Evolutionary conservation across 2,113 vertebrate species (phyloP).

Genomic region (Hylia prasina): DNA sequence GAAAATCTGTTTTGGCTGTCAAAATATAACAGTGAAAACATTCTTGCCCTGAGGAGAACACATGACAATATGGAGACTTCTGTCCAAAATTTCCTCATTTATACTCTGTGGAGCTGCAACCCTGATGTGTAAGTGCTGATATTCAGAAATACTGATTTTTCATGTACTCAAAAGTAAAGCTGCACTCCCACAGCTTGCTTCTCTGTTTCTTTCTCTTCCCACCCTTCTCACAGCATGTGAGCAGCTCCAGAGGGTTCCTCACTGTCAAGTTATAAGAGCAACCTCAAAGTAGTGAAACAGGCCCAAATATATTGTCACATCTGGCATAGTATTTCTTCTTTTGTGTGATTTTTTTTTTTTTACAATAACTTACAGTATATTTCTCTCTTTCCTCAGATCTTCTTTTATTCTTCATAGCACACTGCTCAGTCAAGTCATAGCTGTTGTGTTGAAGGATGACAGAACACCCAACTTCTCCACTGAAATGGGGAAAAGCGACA

Average conservation of each 20-base stretch:
- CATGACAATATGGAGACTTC: background rate
- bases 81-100: slow-evolving; percentile 7
- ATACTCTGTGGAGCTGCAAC: background rate
- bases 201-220: slow-evolving; percentile 19
- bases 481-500: background rate
- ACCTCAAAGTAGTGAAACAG: background rate
- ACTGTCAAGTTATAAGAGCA: background rate
- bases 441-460: background rate
- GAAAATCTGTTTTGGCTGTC: slow-evolving; percentile 1
- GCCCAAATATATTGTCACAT: background rate
- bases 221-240: background rate
- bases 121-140: slow-evolving; percentile 15
- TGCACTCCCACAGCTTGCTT: background rate
- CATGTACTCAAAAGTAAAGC: background rate
- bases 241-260: background rate
- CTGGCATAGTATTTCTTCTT: background rate
- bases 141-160: slow-evolving; percentile 24
- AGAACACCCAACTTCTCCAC: background rate
- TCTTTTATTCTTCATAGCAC: background rate
- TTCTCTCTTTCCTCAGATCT: background rate
- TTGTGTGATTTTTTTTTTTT: background rate
- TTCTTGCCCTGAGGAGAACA: slow-evolving; percentile 2
- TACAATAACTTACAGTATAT: background rate
- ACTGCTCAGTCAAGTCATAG: background rate
- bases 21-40: background rate